These are phyloP conservation scores for Nipponia nippon DNA, from an alignment of 2,113 vertebrate genomes.

Conservation along the genomic window DNA sequence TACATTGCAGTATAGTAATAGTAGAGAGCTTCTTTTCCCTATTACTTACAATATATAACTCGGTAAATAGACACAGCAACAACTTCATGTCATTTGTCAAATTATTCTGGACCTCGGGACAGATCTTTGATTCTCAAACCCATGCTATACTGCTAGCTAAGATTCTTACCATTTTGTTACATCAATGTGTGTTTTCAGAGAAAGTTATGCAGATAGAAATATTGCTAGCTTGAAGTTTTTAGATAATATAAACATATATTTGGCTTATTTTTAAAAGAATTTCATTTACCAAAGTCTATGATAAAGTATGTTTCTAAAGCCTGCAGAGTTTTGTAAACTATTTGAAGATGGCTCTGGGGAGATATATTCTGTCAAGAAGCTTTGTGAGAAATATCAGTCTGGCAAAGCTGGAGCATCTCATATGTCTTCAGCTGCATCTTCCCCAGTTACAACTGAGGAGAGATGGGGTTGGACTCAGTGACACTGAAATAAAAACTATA, in stretches of 20 bases:
- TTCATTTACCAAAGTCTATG: neutral
- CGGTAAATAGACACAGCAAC: neutral
- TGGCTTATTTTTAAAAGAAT: neutral
- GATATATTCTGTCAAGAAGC: neutral
- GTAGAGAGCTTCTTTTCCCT: neutral
- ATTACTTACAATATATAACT: neutral
- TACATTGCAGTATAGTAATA: neutral
- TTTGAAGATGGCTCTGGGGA: neutral
- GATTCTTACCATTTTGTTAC: neutral
- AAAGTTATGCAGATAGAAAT: neutral
- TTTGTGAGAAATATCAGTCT: neutral
- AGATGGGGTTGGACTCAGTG: neutral
- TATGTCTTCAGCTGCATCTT: neutral
- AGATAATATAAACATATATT: neutral
- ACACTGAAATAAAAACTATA: neutral
- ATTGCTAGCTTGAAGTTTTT: neutral
- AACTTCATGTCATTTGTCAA: neutral
- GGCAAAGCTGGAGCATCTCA: neutral
- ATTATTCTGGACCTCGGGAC: neutral
- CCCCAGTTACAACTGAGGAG: neutral
- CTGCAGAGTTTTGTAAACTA: neutral
- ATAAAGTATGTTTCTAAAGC: neutral
- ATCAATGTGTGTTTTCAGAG: neutral
- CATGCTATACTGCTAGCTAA: neutral
- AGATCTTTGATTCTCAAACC: neutral